Evolutionary conservation across 2,888 invertebrate genomes (phyloP).

Genomic region (Gymnosoma rotundatum): DNA sequence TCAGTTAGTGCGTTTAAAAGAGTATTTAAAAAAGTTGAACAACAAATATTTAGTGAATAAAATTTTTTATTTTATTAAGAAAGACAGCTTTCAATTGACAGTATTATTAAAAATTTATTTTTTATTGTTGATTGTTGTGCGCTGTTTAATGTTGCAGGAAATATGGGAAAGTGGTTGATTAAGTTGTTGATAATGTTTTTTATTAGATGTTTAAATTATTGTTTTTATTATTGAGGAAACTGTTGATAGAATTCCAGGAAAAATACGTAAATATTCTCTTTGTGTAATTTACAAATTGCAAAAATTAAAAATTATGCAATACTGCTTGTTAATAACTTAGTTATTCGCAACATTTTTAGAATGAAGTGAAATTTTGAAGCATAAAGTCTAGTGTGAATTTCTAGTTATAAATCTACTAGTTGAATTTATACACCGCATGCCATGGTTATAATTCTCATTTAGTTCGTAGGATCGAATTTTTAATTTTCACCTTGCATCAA

Average conservation of each 20-base stretch:
- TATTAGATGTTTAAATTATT: slow-evolving; percentile 12
- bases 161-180: slow-evolving; percentile 27
- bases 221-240: slow-evolving; percentile 13
- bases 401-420: no score
- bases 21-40: slow-evolving; percentile 18
- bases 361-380: no score
- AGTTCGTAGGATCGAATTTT: no score
- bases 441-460: no score
- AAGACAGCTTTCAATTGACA: slow-evolving; percentile 58
- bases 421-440: no score
- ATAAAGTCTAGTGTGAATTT: no score
- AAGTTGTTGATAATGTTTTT: slow-evolving; percentile 1
- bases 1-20: not conserved
- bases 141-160: slow-evolving; percentile 5
- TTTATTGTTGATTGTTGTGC: slow-evolving; percentile 23
- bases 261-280: not conserved
- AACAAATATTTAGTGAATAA: slow-evolving; percentile 7
- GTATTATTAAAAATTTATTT: slow-evolving; percentile 25
- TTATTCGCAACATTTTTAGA: no score
- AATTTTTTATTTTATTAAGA: slow-evolving; percentile 48
- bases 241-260: not conserved
- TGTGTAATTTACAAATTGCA: not conserved
- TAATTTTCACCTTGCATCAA: no score
- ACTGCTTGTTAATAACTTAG: no score
- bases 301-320: not conserved